These are phyloP conservation scores for Ophion ellenae DNA, from an alignment of 2,888 invertebrate species.

Conservation along the genomic window DNA sequence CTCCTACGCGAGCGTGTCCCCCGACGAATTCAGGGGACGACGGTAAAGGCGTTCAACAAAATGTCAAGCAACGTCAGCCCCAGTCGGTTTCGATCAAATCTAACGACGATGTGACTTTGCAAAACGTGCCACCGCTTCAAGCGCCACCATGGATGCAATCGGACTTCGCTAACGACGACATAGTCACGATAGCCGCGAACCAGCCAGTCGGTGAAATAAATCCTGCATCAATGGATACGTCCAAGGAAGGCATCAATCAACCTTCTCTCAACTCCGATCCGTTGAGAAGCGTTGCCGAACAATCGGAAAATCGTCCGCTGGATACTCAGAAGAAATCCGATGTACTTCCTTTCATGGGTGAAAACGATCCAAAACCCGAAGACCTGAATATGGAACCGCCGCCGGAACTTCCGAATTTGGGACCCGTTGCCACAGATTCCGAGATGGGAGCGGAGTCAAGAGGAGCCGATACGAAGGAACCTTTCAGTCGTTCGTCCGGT, in stretches of 20 bases:
- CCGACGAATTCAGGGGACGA: conserved; percentile 12
- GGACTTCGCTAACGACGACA: conserved; percentile 56
- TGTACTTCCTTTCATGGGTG: conserved; percentile 80
- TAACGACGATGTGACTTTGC: conserved; percentile 14
- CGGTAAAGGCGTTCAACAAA: conserved; percentile 11
- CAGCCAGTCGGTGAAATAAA: conserved; percentile 31
- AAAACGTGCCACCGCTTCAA: conserved; percentile 69
- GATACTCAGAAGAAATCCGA: conserved; percentile 70
- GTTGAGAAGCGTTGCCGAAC: conserved; percentile 10
- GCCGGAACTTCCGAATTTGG: conserved; percentile 79
- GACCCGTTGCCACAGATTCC: conserved; percentile 69
- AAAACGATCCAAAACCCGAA: conserved; percentile 80
- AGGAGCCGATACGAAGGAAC: conserved; percentile 1
- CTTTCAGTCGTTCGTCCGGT: conserved; percentile 27
- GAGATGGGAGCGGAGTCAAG: conserved; percentile 27
- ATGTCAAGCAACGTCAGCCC: conserved; percentile 9
- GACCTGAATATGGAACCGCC: conserved; percentile 81
- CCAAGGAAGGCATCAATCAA: conserved; percentile 28
- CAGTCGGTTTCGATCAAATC: conserved; percentile 9
- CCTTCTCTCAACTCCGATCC: neutral
- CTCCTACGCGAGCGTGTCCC: conserved; percentile 12
- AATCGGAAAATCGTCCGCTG: conserved; percentile 13
- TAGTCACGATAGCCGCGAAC: conserved; percentile 31
- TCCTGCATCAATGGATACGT: neutral
- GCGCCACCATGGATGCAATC: conserved; percentile 73